phyloP scores from a whole-genome alignment of 2,888 invertebrate species.

The Hecatera dysodea region DNA sequence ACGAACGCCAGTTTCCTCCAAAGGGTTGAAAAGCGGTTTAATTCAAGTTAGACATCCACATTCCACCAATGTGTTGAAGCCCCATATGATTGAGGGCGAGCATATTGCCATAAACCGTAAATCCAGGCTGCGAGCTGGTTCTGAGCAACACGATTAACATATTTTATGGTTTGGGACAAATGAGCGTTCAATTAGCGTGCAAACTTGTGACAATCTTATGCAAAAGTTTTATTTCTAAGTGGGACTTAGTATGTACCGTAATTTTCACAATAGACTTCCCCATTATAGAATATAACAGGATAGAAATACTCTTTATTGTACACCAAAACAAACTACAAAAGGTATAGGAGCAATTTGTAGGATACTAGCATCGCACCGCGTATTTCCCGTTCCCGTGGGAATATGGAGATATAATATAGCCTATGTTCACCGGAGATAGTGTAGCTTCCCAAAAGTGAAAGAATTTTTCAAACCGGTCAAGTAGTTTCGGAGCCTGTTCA shows the following conservation, averaged over 20 bases:
- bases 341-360: too few relatives aligned
- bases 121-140: background rate
- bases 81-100: background rate
- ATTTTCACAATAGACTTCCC: background rate
- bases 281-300: too few relatives aligned
- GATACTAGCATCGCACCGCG: too few relatives aligned
- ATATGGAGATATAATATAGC: too few relatives aligned
- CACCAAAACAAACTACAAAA: too few relatives aligned
- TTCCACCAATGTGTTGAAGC: background rate
- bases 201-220: background rate
- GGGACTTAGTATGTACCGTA: background rate
- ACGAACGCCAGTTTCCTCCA: too few relatives aligned
- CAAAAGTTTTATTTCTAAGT: slow-evolving; percentile 1
- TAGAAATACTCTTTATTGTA: too few relatives aligned
- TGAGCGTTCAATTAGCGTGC: slow-evolving; percentile 12
- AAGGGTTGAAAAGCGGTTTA: background rate
- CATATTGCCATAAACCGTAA: background rate
- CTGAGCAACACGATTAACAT: slow-evolving; percentile 11
- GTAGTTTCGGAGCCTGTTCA: too few relatives aligned
- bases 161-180: background rate
- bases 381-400: too few relatives aligned
- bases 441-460: too few relatives aligned
- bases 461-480: too few relatives aligned
- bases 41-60: background rate
- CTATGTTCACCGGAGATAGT: too few relatives aligned